Conservation (phyloP, 2,888 invertebrate species). For the Drosophila mayaguana region DNA sequence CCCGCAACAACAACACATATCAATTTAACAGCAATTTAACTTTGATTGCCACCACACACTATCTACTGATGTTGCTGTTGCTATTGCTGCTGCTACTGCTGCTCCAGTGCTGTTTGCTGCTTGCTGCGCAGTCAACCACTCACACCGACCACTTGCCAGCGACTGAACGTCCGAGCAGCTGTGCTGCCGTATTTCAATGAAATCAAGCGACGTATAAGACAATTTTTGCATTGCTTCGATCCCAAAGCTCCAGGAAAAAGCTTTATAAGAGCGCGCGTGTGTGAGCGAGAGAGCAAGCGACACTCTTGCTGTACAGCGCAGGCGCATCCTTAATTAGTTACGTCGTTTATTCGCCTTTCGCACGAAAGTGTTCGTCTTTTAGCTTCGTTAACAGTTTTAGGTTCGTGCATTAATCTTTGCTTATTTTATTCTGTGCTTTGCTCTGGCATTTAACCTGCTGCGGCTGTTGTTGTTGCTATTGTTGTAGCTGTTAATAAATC, state of each 20-base stretch:
- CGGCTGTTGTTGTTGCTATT: constrained; percentile 10
- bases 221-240: constrained; percentile 43
- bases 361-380: constrained; percentile 1
- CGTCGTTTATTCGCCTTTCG: constrained; percentile 6
- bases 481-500: constrained; percentile 14
- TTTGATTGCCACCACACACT: constrained; percentile 50
- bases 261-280: constrained; percentile 60
- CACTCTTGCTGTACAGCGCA: constrained; percentile 37
- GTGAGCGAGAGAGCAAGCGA: constrained; percentile 1
- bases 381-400: constrained; percentile 1
- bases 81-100: constrained; percentile 11
- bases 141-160: constrained; percentile 84
- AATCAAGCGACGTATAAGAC: constrained; percentile 67
- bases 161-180: constrained; percentile 84
- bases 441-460: constrained; percentile 54
- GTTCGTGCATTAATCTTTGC: background rate
- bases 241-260: constrained; percentile 58
- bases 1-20: constrained; percentile 30
- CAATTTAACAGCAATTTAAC: constrained; percentile 58
- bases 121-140: constrained; percentile 63
- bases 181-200: constrained; percentile 85
- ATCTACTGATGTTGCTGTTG: constrained; percentile 19
- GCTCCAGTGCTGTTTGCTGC: constrained; percentile 20
- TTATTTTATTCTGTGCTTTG: constrained; percentile 6
- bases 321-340: constrained; percentile 73